A percentile compares a stretch with the other conserved stretches of the same genome.
Evolutionary conservation across 2,797 vertebrate genomes (phyloP).

Genomic region (Dallia pectoralis): DNA sequence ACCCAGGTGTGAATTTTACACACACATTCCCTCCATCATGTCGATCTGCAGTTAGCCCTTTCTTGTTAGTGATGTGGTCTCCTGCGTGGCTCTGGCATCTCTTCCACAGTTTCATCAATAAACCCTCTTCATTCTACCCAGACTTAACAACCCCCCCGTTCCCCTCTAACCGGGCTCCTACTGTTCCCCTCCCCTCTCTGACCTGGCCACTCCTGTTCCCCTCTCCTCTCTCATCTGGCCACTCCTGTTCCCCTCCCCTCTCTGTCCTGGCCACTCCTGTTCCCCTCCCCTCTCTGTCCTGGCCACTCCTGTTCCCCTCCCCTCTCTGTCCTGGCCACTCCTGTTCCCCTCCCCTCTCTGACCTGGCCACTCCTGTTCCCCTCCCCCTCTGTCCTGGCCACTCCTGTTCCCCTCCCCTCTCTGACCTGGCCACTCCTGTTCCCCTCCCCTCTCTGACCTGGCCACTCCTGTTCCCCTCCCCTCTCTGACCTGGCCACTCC

Average conservation of each 20-base stretch:
- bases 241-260: slow-evolving; percentile 20
- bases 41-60: slow-evolving; percentile 23
- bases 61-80: slow-evolving; percentile 16
- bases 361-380: neutral
- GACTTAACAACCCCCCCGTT: too few species aligned
- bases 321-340: slow-evolving; percentile 1
- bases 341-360: too few species aligned
- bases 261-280: neutral
- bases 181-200: neutral
- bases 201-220: neutral
- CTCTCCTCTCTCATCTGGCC: neutral
- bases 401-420: neutral
- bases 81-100: neutral
- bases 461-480: neutral
- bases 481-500: neutral
- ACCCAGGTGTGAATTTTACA: slow-evolving; percentile 6
- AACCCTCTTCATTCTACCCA: slow-evolving; percentile 8
- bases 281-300: neutral
- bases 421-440: slow-evolving; percentile 7
- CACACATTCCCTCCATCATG: slow-evolving; percentile 27
- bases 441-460: too few species aligned
- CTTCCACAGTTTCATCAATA: slow-evolving; percentile 25
- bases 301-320: neutral
- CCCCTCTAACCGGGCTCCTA: neutral
- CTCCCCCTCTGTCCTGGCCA: neutral